Percentiles rank a stretch among this genome's conserved stretches.
These are phyloP conservation scores for Cantharis rustica DNA, from an alignment of 2,888 invertebrate genomes.

Conservation along the genomic window DNA sequence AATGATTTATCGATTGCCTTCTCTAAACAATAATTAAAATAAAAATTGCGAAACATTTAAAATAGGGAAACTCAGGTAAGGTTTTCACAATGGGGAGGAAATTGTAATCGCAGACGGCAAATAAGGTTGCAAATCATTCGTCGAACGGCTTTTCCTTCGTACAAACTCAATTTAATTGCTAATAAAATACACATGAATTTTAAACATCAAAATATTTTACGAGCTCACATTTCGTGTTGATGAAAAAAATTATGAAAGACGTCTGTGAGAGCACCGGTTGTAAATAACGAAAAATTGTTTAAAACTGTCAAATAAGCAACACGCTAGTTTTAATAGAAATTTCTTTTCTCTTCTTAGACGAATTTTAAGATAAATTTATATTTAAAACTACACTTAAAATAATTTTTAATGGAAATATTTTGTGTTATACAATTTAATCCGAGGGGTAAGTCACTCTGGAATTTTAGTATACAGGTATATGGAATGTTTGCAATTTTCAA, in stretches of 20 bases:
- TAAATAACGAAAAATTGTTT: background rate
- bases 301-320: background rate
- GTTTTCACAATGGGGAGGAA: slow-evolving; percentile 9
- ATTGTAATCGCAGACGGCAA: slow-evolving; percentile 28
- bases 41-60: background rate
- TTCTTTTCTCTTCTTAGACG: background rate
- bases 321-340: background rate
- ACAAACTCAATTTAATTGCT: slow-evolving; percentile 28
- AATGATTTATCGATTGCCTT: background rate
- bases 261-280: background rate
- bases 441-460: too few species aligned
- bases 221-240: background rate
- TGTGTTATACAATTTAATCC: too few species aligned
- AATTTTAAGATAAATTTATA: background rate
- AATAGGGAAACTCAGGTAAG: background rate
- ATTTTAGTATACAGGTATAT: too few species aligned
- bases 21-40: background rate
- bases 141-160: slow-evolving; percentile 21
- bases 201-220: background rate
- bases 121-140: slow-evolving; percentile 32
- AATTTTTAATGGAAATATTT: too few species aligned
- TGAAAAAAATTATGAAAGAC: background rate
- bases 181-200: slow-evolving; percentile 28
- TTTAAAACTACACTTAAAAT: too few species aligned
- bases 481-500: too few species aligned